Percentiles rank a stretch among this genome's conserved stretches.
These are phyloP conservation scores for Misgurnus mizolepis DNA, from an alignment of 2,113 vertebrate species.

Conservation along the genomic window DNA sequence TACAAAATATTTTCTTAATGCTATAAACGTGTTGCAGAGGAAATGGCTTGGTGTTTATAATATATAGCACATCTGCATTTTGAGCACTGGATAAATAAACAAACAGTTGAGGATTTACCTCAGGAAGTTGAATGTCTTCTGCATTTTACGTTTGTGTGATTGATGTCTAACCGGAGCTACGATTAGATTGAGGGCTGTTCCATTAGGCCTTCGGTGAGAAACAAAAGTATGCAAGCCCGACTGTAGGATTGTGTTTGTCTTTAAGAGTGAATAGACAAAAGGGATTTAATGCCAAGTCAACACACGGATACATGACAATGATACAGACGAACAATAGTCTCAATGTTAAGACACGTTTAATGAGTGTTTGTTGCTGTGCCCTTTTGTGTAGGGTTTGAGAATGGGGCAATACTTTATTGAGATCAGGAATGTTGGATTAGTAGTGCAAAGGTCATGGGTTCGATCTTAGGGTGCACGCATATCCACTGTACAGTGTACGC, in stretches of 20 bases:
- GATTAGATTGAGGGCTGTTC: conserved; percentile 63
- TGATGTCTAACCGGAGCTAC: conserved; percentile 48
- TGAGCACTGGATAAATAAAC: no score
- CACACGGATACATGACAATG: conserved; percentile 44
- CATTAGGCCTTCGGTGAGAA: conserved; percentile 67
- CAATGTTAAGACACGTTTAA: background rate
- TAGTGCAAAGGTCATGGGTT: background rate
- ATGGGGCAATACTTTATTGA: no score
- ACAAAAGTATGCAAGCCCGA: conserved; percentile 53
- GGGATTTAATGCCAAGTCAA: conserved; percentile 54
- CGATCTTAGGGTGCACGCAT: no score
- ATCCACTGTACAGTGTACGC: no score
- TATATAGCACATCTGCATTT: no score
- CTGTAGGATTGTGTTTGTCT: conserved; percentile 66
- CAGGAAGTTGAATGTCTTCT: background rate
- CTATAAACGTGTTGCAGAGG: no score
- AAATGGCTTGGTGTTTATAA: no score
- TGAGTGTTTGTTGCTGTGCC: background rate
- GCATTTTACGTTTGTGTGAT: background rate
- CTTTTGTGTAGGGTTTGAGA: no score
- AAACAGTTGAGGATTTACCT: no score
- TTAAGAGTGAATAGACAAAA: conserved; percentile 54
- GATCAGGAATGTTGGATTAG: no score
- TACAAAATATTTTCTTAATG: no score
- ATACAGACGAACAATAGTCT: background rate